Base-by-base conservation (phyloP, 2,888 invertebrate species). In the Sipha maydis region DNA sequence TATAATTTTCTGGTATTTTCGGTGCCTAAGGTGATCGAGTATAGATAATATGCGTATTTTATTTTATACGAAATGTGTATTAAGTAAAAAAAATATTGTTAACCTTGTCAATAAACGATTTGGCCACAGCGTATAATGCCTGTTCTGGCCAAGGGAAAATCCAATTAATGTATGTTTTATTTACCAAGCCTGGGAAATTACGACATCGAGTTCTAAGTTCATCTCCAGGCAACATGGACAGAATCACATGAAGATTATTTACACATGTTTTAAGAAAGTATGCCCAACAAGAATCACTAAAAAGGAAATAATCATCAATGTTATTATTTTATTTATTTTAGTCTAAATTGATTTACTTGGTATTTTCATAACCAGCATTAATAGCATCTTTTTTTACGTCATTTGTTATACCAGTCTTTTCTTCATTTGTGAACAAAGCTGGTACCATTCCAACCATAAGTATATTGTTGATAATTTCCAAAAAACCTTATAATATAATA, bases 141-240 rank as follows among this genome's bases (percentile, higher is more conserved):
- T 98, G 97, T 90, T 95, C 94, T 0, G 98, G 97, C 98, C 98
- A 98, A 0, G 97, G 95, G 92, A 96, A 97, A 91, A 97, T 95
- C 98, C 98, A 98, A 92, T 98, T 97, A 90, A 98, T 97, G 71
- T 96, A 89, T 0, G 97, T 96, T 91, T 97, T 97, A 91, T 97
- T 98, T 71, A 98, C 97, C 79, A 98, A 93, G 0, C 97, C 97
- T 0, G 98, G 98, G 92, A 98, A 98, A 92, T 95, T 97, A 90
- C 97, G 94, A 91, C 98, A 98, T 31, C 96, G 94, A 90, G 95
- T 96, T 80, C 97, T 94, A 28, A 98, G 92, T 9, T 94, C 93
- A 89, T 97, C 97, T 3, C 96, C 94, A 0, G 97, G 97, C 8
- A 97, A 97, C 97, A 98, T 97, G 0, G 96, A 95, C 28, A 98